Evolutionary conservation across 2,888 invertebrate species (phyloP).

Genomic region (Yponomeuta sedellus): DNA sequence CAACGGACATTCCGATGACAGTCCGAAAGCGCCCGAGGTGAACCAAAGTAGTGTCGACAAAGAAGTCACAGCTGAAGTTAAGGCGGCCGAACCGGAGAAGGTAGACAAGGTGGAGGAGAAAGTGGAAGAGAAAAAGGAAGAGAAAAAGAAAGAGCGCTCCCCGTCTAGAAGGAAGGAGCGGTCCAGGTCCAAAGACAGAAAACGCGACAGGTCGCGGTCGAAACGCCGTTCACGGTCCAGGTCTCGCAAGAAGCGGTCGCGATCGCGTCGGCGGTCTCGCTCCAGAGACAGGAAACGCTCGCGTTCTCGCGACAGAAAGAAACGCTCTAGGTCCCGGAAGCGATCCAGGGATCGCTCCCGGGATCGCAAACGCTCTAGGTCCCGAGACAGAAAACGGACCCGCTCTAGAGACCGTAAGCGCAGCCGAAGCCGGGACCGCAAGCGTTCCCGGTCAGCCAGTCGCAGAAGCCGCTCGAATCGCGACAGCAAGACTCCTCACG

Average conservation of each 20-base stretch:
- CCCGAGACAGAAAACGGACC: slow-evolving; percentile 76
- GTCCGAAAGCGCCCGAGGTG: slow-evolving; percentile 39
- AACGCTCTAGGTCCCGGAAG: slow-evolving; percentile 43
- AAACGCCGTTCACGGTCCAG: slow-evolving; percentile 78
- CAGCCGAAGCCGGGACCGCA: slow-evolving; percentile 64
- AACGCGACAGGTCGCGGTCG: slow-evolving; percentile 74
- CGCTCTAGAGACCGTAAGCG: slow-evolving; percentile 70
- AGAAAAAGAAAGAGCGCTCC: slow-evolving; percentile 41
- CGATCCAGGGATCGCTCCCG: slow-evolving; percentile 45
- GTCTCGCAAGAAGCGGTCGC: slow-evolving; percentile 35
- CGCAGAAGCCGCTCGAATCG: slow-evolving; percentile 56
- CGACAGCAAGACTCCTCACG: slow-evolving; percentile 61
- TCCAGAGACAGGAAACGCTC: slow-evolving; percentile 42
- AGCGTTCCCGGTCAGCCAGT: slow-evolving; percentile 61
- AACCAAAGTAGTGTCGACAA: slow-evolving; percentile 40
- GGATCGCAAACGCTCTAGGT: slow-evolving; percentile 76
- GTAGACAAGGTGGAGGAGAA: no score
- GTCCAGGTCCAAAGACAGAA: slow-evolving; percentile 61
- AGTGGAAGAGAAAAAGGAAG: slow-evolving; percentile 31
- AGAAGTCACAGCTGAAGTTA: slow-evolving; percentile 44
- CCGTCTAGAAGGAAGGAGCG: slow-evolving; percentile 24
- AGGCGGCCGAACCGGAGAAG: slow-evolving; percentile 30
- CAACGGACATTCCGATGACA: background rate
- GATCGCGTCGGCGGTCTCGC: slow-evolving; percentile 33
- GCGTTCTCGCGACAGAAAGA: slow-evolving; percentile 59